Conservation (phyloP, 2,113 vertebrate species). For the Eublepharis macularius region DNA sequence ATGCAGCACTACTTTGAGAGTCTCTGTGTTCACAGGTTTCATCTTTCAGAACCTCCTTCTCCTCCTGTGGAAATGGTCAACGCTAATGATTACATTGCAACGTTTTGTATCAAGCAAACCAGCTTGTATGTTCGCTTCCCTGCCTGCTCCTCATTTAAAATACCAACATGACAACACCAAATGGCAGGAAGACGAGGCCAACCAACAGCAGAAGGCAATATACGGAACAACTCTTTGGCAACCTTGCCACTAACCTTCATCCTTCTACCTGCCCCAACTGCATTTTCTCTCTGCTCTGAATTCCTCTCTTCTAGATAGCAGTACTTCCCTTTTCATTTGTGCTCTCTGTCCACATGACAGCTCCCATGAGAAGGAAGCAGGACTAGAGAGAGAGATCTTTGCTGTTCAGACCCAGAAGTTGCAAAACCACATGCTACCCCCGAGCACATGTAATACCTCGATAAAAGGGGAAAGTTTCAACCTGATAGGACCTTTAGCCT, state of each 20-base stretch:
- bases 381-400: background rate
- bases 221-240: background rate
- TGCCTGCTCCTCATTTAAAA: background rate
- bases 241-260: constrained; percentile 16
- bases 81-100: background rate
- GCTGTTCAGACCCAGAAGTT: background rate
- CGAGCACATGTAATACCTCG: background rate
- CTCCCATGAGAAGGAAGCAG: background rate
- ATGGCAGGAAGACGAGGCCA: constrained; percentile 19
- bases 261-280: background rate
- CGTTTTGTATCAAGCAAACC: background rate
- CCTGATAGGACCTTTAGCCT: background rate
- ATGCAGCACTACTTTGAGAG: background rate
- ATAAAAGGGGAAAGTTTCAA: accelerated
- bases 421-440: background rate
- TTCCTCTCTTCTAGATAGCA: constrained; percentile 33
- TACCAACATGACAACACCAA: background rate
- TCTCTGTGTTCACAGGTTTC: background rate
- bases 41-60: background rate
- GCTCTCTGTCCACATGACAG: background rate
- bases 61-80: background rate
- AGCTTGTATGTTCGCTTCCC: background rate
- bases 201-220: constrained; percentile 31
- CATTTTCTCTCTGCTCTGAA: background rate
- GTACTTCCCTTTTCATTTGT: constrained; percentile 39